Conservation (phyloP, 2,797 vertebrate species). For the Xenentodon cancila region DNA sequence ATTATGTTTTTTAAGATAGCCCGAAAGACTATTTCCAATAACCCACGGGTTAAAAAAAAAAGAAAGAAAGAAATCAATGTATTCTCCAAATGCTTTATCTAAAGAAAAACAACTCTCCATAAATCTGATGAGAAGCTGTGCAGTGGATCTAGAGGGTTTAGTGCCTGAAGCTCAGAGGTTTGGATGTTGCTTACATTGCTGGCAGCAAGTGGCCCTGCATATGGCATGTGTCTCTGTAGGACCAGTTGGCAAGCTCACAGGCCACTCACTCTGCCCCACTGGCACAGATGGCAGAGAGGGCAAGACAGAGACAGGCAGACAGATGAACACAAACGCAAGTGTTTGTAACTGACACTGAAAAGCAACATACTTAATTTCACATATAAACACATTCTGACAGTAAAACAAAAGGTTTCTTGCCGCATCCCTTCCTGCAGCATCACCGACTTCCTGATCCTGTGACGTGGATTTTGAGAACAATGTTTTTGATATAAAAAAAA, state of each 20-base stretch:
- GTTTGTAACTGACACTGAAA: constrained; percentile 20
- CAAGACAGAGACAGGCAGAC: constrained; percentile 7
- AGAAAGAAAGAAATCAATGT: too few species aligned
- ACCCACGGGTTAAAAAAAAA: too few species aligned
- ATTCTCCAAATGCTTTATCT: too few species aligned
- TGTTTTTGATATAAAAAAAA: neutral
- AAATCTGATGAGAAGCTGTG: constrained; percentile 4
- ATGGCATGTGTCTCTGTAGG: constrained; percentile 29
- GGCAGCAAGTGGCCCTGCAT: constrained; percentile 24
- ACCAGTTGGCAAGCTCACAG: constrained; percentile 30
- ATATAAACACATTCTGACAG: constrained; percentile 3
- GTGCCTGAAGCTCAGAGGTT: constrained; percentile 21
- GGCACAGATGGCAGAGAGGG: constrained; percentile 22
- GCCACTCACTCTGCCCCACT: constrained; percentile 25
- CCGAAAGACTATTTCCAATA: too few species aligned
- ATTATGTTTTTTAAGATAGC: too few species aligned
- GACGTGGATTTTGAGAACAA: neutral
- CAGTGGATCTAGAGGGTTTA: constrained; percentile 18
- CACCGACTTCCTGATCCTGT: too few species aligned
- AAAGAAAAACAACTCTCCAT: too few species aligned
- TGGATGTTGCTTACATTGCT: constrained; percentile 19
- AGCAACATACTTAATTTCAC: constrained; percentile 21
- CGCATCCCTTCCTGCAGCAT: neutral
- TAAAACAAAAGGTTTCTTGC: neutral
- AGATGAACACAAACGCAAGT: constrained; percentile 17